Percentiles rank a stretch among this genome's conserved stretches.
Conservation (phyloP, 2,113 vertebrate genomes). For the Athene noctua region DNA sequence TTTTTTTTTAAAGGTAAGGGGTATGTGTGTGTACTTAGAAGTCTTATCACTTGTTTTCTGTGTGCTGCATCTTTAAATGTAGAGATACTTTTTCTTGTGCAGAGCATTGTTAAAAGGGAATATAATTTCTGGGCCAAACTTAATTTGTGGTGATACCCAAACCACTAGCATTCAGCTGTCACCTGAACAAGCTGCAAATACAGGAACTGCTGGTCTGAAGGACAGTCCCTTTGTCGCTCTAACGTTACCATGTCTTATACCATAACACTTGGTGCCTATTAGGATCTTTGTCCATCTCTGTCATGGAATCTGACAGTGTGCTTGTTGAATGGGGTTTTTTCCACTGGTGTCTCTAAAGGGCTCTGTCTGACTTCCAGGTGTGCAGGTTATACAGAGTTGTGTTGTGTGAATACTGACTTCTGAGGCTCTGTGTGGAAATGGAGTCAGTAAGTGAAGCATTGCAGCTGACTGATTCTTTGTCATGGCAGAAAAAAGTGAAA, state of each 20-base stretch:
- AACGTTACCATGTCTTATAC: not conserved
- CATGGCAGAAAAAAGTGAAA: not conserved
- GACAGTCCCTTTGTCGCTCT: not conserved
- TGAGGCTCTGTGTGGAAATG: not conserved
- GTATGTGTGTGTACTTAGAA: not conserved
- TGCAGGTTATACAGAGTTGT: not conserved
- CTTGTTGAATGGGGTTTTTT: accelerated
- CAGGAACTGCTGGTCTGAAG: not conserved
- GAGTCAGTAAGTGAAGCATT: not conserved
- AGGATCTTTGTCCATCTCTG: not conserved
- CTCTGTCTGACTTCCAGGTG: not conserved
- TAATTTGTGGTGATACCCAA: not conserved
- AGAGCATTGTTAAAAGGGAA: not conserved
- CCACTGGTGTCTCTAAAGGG: not conserved
- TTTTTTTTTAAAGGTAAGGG: not conserved
- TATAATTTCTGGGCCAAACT: not conserved
- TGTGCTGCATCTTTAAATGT: not conserved
- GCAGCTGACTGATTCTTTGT: not conserved
- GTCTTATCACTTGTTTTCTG: not conserved
- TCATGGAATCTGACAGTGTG: not conserved
- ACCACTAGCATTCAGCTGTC: not conserved
- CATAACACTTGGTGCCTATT: not conserved
- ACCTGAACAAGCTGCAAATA: not conserved
- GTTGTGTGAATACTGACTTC: not conserved
- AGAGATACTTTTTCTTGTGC: not conserved